Evolutionary conservation across 1,140 invertebrate genomes (phyloP), one percentile per base, ranked within the genome.

Genomic region (Onthophagus taurus): DNA sequence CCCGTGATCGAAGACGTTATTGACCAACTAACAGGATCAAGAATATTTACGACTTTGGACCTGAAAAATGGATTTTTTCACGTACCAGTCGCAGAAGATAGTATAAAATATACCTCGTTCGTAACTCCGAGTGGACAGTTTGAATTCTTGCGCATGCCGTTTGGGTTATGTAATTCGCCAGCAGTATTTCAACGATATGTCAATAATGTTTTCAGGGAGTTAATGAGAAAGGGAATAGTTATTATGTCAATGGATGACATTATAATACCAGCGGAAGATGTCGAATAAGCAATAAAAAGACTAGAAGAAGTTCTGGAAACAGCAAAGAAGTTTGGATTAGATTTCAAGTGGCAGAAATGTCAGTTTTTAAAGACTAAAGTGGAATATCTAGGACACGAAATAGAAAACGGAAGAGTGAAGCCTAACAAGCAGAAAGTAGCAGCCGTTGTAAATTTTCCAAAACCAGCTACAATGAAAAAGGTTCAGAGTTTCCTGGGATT

Each of bases 171-270:
- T 11, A 44, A 24, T n/a, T 36, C 31, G 8, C 41, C 46, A 11
- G 31, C 34, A 16, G 34, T 36, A 8, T 48, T 48, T 24, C 21
- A 24, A 16, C 13, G 31, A 44, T 48, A 29, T 24, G 44, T 44
- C 4, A 37, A 48, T 30, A 11, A 12, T 3, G 17, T 37, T 12
- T 48, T 44, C 18, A 36, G 18, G 14, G 46, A 48, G 3, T 44
- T 48, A 16, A 24, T 42, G 4, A n/a, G 16, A 9, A 4, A 16
- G 20, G 38, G 19, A 11, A 47, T 31, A 7, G 16, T 47, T 4
- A 17, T 17, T 30, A 44, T 52, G 13, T 52, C 52, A 31, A 36
- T 54, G 9, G 52, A 52, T 26, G 52, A 54, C 36, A 47, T 54
- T 21, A 23, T 54, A 34, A 45, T 52, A 9, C 44, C 47, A 9